Evolutionary conservation across 2,888 invertebrate genomes (phyloP), one percentile per base, ranked within the genome.

Genomic region (Eupithecia tripunctaria): DNA sequence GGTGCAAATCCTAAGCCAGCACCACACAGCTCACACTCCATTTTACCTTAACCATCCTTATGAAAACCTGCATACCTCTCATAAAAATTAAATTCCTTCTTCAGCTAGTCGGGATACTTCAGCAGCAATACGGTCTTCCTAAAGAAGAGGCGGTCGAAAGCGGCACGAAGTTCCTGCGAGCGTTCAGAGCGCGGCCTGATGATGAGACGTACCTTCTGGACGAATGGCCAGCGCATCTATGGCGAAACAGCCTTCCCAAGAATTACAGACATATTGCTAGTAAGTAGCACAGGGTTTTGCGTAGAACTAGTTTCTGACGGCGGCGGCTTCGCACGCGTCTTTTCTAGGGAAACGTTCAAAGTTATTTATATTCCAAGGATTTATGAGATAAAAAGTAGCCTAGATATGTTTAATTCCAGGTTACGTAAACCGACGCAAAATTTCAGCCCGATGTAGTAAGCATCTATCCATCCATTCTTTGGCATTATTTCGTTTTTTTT

Each of bases 171-270:
- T 98, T 96, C 91, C 94, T 98, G 80, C 96, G 96, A 83, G 95
- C 96, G 68, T 98, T 98, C 91, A 95, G 98, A 78, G 96, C 96
- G 79, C 97, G 97, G 83, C 98, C 98, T 14, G 97, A 98, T 85
- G 97, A 97, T 89, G 95, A 96, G 73, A 94, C 95, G 71, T 96
- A 96, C 84, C 95, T 95, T 76, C 91, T 98, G 81, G 97, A 97
- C 85, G 95, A 95, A 76, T 98, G 98, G 97, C 95, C 98, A 71
- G 95, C 95, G 69, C 95, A 96, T 74, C 90, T 98, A 70, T 98
- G 98, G 98, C 95, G 95, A 56, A 96, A 97, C 88, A 96, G 97
- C 60, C 91, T 98, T 71, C 97, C 97, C 62, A 96, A 96, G 76
- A 95, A 96, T 82, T 96, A 96, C 87, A 96, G 96, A 83, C 96